Base-by-base conservation (phyloP, 2,797 vertebrate genomes). In the Chelonia mydas region DNA sequence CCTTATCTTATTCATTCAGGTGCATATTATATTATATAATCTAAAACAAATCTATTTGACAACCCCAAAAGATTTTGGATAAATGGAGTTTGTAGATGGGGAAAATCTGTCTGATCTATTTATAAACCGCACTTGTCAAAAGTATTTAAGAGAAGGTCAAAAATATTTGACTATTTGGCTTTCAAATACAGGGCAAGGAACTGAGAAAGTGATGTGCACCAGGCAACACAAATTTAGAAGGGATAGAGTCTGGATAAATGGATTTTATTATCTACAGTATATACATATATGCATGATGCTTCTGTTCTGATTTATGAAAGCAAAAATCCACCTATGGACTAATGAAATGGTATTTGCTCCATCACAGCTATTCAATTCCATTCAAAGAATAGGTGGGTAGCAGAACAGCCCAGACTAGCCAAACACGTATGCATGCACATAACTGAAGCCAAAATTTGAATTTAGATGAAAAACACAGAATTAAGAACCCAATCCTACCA, bases 41-140 rank as follows among this genome's bases (percentile, higher is more conserved):
- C 53, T 54, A 54, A 54, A 54, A 10, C 54, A 54, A 81, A 57
- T 54, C 61, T 0, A 45, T 88, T 90, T 85, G 31, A 76, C 31
- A 79, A 79, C 10, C 13, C 23, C 54, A 41, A 57, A 79, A 86
- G 13, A 17, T 88, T 94, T 79, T 65, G 47, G 5, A 61, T 65
- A 45, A 68, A 90, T 23, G 0, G 0, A 37, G 86, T 2, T 19
- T 88, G 37, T 31, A 84, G 33, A 53, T 47, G 72, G 41, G 25
- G 41, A 45, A 68, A 68, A 76, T 86, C 9, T 90, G 59, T 68
- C 88, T 68, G 17, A 87, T 53, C 5, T 90, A 10, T 51, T 87
- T 41, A 25, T 0, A 0, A 31, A 92, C 84, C 83, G 49, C 53
- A 84, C 4, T 27, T 0, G 1, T 23, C 16, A 84, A 81, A 17